phyloP scores from a whole-genome alignment of 2,888 invertebrate species.

The Macaria notata region DNA sequence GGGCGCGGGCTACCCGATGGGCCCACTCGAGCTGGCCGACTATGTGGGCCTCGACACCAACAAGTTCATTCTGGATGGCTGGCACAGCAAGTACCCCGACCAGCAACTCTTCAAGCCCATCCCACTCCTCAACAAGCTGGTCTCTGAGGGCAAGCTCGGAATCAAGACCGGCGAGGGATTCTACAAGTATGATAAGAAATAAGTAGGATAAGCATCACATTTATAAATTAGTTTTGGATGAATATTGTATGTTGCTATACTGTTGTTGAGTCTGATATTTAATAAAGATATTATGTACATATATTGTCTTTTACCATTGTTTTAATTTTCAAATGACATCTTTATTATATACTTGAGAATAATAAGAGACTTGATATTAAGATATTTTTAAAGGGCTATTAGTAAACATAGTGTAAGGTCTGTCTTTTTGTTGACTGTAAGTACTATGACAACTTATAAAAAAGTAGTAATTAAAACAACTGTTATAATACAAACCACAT shows the following conservation, averaged over 20 bases:
- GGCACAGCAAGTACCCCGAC: conserved; percentile 83
- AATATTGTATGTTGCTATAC: conserved; percentile 4
- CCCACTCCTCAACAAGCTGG: conserved; percentile 83
- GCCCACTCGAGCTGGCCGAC: conserved; percentile 92
- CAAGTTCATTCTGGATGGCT: conserved; percentile 89
- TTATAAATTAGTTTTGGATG: conserved; percentile 1
- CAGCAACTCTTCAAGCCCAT: conserved; percentile 47
- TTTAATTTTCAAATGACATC: neutral
- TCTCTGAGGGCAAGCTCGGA: conserved; percentile 90
- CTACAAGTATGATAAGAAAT: conserved; percentile 85
- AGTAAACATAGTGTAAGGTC: too few species aligned
- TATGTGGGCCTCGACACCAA: conserved; percentile 93
- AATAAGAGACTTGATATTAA: too few species aligned
- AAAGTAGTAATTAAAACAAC: too few species aligned
- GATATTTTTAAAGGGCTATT: too few species aligned
- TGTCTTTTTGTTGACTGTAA: too few species aligned
- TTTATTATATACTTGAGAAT: neutral
- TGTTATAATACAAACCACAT: too few species aligned
- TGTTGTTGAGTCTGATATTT: conserved; percentile 17
- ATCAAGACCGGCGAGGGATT: conserved; percentile 92
- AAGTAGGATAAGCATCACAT: conserved; percentile 29
- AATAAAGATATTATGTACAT: conserved; percentile 13
- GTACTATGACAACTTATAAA: too few species aligned
- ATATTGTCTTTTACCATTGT: conserved; percentile 6
- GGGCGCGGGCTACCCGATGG: conserved; percentile 94